These are phyloP conservation scores for cat (Felis catus) DNA, from an alignment of 2,113 vertebrate genomes.

Conservation along the genomic window F.catus_Fca126_mat1.0 CM031417.1:133962001-133962500, in stretches of 20 bases:
- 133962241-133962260: neutral
- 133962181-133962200: neutral
- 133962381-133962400: neutral
- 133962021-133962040: neutral
- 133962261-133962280: neutral
- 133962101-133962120: neutral
- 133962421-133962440: neutral
- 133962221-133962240: neutral
- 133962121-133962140: neutral
- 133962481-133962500: neutral
- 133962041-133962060: neutral
- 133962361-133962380: neutral
- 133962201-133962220: neutral
- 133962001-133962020: neutral
- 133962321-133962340: neutral
- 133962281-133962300: neutral
- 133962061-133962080: neutral
- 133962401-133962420: neutral
- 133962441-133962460: neutral
- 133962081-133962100: neutral
- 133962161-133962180: rapidly evolving
- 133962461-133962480: neutral
- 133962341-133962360: neutral
- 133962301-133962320: neutral
- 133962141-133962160: rapidly evolving